Base-by-base conservation (phyloP, 2,888 invertebrate species). In the Diplolepis rosae region DNA sequence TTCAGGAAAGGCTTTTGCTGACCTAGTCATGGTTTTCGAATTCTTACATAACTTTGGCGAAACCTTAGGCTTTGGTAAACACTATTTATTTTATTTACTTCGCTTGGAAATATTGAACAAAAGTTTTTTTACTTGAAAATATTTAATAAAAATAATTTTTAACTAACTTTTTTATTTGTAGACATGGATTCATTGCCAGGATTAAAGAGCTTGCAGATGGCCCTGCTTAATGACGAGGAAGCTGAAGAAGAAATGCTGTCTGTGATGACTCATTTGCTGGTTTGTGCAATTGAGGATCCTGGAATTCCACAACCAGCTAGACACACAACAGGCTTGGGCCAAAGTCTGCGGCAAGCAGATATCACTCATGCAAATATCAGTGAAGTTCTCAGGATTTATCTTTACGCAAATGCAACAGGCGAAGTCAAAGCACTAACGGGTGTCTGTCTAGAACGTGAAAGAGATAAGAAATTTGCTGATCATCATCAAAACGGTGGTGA, bases 21-120 rank as follows among this genome's bases (percentile, higher is more conserved):
- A 98, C 89, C 91, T 95, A 51, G 90, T 99, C 24, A 98, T 98
- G 94, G 95, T 97, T n/a, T 95, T 95, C 85, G 98, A 99, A 90
- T 99, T 99, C 88, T 91, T 98, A 78, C 95, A 98, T 84, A 98
- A 98, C 90, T 99, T 99, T 86, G 97, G 96, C 66, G 96, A 96
- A 89, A 96, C 97, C 0, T 91, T 99, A 1, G 98, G 97, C 68
- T 97, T 98, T 84, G 96, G 96, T 96, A 85, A 92, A 93, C 87
- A 7, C 1, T 35, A 27, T 66, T 70, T 39, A 35, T 56, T 35
- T 28, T 13, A 22, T 13, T 35, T 27, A 13, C 42, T 27, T 11
- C 15, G 15, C 5, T 18, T 15, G 39, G 35, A 15, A 39, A 15
- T 28, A 22, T 42, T 70, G n/a, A 24, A 30, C 1, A 6, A 32